Evolutionary conservation across 2,888 invertebrate species (phyloP), one percentile per base, ranked within the genome.

Genomic region (Caenorhabditis sp.): DNA sequence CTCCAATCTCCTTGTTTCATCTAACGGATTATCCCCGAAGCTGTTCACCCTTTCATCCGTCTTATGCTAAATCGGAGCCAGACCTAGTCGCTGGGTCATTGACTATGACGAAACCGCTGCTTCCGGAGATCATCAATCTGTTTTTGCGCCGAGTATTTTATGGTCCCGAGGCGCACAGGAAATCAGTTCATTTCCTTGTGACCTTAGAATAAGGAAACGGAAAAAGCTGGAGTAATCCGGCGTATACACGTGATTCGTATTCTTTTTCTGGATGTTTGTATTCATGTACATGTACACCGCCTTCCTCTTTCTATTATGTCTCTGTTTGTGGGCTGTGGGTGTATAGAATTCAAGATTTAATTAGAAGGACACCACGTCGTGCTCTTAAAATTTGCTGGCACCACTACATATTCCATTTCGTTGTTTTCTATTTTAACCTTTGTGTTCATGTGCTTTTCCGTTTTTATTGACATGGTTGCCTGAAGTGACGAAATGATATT

Each of bases 111-210:
- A 48, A 66, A 45, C 55, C 17, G 26, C 39, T 32, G 35, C 32
- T 27, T 37, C 32, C 17, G 15, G 26, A 30, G 30, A 56, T 58
- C 56, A 66, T 66, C 50, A 46, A 58, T 66, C 56, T 56, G 56
- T 56, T 46, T 56, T 56, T 32, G 6, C 26, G 15, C n/a, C 27
- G 15, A 17, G 37, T 45, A 30, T 56, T 48, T 30, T 56, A 30
- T 58, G 56, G 66, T 56, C 56, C 41, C 55, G 39, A 30, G 45
- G 45, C 43, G 15, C 37, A 56, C 32, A 32, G 66, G 56, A 58
- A 59, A 59, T 58, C 58, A 52, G 65, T 55, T 65, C 50, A 68
- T 68, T 58, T 68, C 58, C 48, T 27, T 45, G 13, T 52, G 43
- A 46, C 63, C 53, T 52, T 32, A 15, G n/a, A 59, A 22, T 22